These are phyloP conservation scores for Coronaproctus castanopsis DNA, from an alignment of 2,888 invertebrate genomes.

Conservation along the genomic window DNA sequence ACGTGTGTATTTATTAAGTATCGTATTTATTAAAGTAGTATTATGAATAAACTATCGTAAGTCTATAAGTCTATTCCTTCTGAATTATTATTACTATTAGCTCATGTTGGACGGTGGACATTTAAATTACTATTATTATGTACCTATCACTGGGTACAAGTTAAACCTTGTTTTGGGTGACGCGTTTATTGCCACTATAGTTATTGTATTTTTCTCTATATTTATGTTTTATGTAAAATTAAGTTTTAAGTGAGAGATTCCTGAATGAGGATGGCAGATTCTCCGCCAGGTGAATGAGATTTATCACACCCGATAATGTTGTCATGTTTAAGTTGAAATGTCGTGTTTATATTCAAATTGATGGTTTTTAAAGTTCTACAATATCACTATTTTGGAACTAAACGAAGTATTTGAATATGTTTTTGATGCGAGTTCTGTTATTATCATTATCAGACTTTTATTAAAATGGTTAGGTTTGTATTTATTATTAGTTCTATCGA, in stretches of 20 bases:
- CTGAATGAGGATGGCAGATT: not conserved
- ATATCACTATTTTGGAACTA: no score
- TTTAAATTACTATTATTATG: not conserved
- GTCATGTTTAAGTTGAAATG: no score
- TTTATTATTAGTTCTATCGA: no score
- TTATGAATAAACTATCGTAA: not conserved
- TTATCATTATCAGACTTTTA: no score
- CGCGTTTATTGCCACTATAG: not conserved
- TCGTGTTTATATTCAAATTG: no score
- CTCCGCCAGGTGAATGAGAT: no score
- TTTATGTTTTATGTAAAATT: not conserved
- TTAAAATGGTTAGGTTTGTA: no score
- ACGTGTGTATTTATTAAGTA: not conserved
- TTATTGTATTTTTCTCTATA: not conserved
- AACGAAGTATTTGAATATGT: no score
- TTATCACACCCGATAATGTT: no score
- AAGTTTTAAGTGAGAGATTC: not conserved
- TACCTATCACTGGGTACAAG: not conserved
- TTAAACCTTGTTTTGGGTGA: no score
- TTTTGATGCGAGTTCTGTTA: no score
- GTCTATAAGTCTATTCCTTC: not conserved
- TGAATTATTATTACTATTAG: not conserved
- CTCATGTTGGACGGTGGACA: not conserved
- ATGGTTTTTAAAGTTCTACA: no score
- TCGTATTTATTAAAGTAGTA: not conserved